Conservation (phyloP, 2,888 invertebrate genomes). For the Drosophila rubida region DNA sequence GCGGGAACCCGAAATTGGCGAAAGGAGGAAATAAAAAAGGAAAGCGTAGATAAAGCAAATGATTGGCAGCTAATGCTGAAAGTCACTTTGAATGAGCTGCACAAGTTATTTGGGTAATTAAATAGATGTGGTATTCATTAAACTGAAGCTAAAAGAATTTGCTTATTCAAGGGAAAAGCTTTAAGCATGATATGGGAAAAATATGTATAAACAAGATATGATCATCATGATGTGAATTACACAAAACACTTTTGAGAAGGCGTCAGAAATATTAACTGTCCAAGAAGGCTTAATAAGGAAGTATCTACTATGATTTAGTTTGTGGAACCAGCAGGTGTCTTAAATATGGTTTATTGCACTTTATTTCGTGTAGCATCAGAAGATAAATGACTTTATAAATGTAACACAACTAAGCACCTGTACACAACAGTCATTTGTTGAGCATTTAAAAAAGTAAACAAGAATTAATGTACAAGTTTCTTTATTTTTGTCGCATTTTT, state of each 20-base stretch:
- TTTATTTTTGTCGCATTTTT: background rate
- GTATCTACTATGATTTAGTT: background rate
- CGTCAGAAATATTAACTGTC: background rate
- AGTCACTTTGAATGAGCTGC: conserved; percentile 45
- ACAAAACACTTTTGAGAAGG: no score
- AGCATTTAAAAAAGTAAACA: conserved; percentile 68
- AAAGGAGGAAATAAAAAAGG: background rate
- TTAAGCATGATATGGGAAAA: no score
- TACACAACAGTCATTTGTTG: conserved; percentile 58
- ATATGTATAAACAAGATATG: no score
- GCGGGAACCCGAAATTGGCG: conserved; percentile 5
- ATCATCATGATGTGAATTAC: no score
- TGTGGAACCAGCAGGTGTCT: conserved; percentile 10
- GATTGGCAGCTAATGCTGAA: conserved; percentile 25
- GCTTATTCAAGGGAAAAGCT: background rate
- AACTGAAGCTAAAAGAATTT: background rate
- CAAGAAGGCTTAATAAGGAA: background rate
- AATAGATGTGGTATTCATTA: background rate
- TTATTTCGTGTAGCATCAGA: conserved; percentile 12
- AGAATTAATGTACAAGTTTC: conserved; percentile 61
- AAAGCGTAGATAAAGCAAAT: conserved; percentile 1
- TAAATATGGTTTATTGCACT: background rate
- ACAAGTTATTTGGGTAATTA: background rate
- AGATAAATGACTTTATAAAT: conserved; percentile 54
- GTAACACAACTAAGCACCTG: conserved; percentile 23